Evolutionary conservation across 2,888 invertebrate genomes (phyloP).

Genomic region (Ernsta delagoae): DNA sequence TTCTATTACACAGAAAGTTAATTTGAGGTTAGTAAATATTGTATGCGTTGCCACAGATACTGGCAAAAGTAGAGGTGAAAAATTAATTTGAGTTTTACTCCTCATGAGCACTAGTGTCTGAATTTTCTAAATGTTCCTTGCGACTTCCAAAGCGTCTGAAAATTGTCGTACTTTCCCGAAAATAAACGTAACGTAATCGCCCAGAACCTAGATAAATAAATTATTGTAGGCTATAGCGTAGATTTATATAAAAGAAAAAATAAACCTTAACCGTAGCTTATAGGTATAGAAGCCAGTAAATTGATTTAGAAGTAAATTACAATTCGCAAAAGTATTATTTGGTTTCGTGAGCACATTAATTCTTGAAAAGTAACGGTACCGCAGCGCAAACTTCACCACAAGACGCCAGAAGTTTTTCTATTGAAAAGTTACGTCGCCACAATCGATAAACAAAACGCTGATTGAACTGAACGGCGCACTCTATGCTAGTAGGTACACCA

Average conservation of each 20-base stretch:
- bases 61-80: no score
- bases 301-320: not conserved
- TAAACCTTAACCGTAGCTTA: not conserved
- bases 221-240: not conserved
- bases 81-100: no score
- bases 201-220: no score
- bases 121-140: no score
- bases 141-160: no score
- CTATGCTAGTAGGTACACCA: no score
- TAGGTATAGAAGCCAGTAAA: not conserved
- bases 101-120: no score
- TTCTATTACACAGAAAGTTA: not conserved
- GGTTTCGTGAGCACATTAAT: slow-evolving; percentile 10
- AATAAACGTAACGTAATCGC: no score
- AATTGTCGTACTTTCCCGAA: no score
- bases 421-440: slow-evolving; percentile 42
- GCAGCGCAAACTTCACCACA: slow-evolving; percentile 40
- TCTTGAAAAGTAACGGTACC: slow-evolving; percentile 32
- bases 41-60: no score
- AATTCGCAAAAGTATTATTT: not conserved
- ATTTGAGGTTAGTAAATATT: no score
- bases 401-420: slow-evolving; percentile 42
- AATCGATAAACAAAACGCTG: slow-evolving; percentile 43
- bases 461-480: slow-evolving; percentile 38
- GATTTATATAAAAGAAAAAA: not conserved